phyloP scores from a whole-genome alignment of 2,797 vertebrate genomes.

The Sebastes glaucus region DNA sequence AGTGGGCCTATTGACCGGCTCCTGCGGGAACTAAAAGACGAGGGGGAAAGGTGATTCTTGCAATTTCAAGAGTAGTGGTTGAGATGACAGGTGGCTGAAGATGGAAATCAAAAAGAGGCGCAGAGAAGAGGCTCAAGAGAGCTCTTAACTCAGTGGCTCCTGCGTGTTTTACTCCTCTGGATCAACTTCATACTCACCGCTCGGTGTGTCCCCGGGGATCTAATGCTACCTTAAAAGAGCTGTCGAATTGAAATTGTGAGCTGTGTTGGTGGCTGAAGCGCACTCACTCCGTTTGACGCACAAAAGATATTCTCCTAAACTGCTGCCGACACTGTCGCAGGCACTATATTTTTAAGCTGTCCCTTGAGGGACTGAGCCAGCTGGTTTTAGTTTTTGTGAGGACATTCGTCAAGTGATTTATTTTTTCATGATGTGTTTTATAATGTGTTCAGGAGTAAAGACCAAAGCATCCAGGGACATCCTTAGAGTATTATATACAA shows the following conservation, averaged over 20 bases:
- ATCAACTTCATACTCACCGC: conserved; percentile 32
- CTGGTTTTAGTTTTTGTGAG: conserved; percentile 23
- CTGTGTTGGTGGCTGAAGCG: conserved; percentile 9
- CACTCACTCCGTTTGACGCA: not conserved
- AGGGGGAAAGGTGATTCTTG: conserved; percentile 26
- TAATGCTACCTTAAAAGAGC: conserved; percentile 15
- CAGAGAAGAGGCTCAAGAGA: conserved; percentile 28
- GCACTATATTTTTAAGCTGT: conserved; percentile 22
- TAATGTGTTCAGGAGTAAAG: conserved; percentile 22
- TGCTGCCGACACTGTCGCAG: not conserved
- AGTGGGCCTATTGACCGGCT: conserved; percentile 31
- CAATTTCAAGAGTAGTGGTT: conserved; percentile 34
- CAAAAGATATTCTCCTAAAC: conserved; percentile 17
- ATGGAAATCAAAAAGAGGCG: conserved; percentile 39
- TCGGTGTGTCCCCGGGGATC: conserved; percentile 12
- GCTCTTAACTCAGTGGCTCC: conserved; percentile 37
- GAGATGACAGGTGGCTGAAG: conserved; percentile 44
- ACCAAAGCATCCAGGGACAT: conserved; percentile 28
- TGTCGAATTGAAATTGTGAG: not conserved
- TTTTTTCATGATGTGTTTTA: conserved; percentile 35
- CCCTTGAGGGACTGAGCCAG: conserved; percentile 20
- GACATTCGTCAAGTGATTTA: conserved; percentile 32
- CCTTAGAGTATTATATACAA: conserved; percentile 33
- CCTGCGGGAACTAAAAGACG: conserved; percentile 16
- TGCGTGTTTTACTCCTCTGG: conserved; percentile 3